Conservation (phyloP, 2,797 vertebrate species). For the Todus mexicanus region DNA sequence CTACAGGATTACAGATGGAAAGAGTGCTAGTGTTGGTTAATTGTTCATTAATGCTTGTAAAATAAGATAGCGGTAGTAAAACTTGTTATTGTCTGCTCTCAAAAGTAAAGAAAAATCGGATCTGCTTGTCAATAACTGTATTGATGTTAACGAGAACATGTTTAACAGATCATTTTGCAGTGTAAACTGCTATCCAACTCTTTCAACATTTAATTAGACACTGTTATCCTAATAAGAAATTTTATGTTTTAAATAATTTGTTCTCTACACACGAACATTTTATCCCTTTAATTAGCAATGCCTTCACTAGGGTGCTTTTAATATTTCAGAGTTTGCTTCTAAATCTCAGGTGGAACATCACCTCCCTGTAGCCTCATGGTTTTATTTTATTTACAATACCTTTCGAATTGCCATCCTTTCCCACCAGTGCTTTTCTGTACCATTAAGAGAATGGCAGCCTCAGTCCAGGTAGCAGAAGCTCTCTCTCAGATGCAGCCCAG, state of each 20-base stretch:
- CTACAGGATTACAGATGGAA: constrained; percentile 84
- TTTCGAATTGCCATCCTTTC: neutral
- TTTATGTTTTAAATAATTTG: constrained; percentile 21
- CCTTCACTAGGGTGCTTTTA: constrained; percentile 25
- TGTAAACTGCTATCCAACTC: constrained; percentile 39
- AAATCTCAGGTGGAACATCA: constrained; percentile 35
- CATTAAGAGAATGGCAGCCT: neutral
- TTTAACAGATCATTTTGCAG: constrained; percentile 71
- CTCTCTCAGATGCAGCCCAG: neutral
- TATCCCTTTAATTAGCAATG: neutral
- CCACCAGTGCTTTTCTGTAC: neutral
- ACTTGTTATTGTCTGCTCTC: constrained; percentile 74
- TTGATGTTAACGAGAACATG: constrained; percentile 66
- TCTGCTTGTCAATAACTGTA: constrained; percentile 68
- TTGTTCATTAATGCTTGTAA: constrained; percentile 87
- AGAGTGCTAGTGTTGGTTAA: constrained; percentile 84
- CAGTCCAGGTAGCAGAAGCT: neutral
- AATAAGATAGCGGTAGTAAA: constrained; percentile 79
- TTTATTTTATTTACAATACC: constrained; percentile 15
- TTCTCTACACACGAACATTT: neutral
- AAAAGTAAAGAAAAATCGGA: constrained; percentile 72
- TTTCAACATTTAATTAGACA: constrained; percentile 67
- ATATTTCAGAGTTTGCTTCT: constrained; percentile 42
- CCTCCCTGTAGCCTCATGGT: neutral
- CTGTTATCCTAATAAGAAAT: constrained; percentile 51